These are phyloP conservation scores for Eumerus sabulonum DNA, from an alignment of 2,888 invertebrate genomes.

Conservation along the genomic window DNA sequence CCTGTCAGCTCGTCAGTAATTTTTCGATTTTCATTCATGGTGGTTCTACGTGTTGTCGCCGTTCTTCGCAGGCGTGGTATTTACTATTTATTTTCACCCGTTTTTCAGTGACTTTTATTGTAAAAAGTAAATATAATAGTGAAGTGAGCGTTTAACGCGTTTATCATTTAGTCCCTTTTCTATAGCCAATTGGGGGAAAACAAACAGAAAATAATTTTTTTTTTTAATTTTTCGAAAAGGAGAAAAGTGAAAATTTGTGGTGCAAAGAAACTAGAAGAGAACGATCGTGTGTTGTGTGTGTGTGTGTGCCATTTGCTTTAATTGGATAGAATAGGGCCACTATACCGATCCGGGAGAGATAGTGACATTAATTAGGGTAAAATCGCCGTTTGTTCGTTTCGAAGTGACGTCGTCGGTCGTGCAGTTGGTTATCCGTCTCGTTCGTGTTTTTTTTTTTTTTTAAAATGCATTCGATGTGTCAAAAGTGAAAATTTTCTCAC, in stretches of 20 bases:
- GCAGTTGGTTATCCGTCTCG: conserved; percentile 34
- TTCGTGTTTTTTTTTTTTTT: conserved; percentile 18
- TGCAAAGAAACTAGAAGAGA: conserved; percentile 45
- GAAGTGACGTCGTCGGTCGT: conserved; percentile 45
- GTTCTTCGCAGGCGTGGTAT: conserved; percentile 54
- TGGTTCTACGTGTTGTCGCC: conserved; percentile 41
- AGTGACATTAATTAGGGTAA: conserved; percentile 54
- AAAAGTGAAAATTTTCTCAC: conserved; percentile 65
- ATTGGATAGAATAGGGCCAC: conserved; percentile 59
- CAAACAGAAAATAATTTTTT: too few species aligned
- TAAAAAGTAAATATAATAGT: too few species aligned
- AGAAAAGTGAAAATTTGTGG: conserved; percentile 57
- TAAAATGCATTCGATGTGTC: conserved; percentile 64
- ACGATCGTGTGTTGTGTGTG: too few species aligned
- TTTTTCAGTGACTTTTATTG: conserved; percentile 21
- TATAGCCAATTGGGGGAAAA: too few species aligned
- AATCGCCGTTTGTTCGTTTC: conserved; percentile 46
- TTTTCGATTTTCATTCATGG: conserved; percentile 54
- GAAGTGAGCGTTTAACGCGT: conserved; percentile 8
- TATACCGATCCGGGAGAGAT: conserved; percentile 54
- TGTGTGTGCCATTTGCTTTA: conserved; percentile 60
- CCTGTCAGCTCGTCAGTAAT: conserved; percentile 36
- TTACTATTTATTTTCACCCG: conserved; percentile 40
- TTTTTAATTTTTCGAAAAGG: neutral
- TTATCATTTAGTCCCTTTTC: too few species aligned